These are phyloP conservation scores for Pterocles orientalis DNA, from an alignment of 2,113 vertebrate species.

Conservation along the genomic window DNA sequence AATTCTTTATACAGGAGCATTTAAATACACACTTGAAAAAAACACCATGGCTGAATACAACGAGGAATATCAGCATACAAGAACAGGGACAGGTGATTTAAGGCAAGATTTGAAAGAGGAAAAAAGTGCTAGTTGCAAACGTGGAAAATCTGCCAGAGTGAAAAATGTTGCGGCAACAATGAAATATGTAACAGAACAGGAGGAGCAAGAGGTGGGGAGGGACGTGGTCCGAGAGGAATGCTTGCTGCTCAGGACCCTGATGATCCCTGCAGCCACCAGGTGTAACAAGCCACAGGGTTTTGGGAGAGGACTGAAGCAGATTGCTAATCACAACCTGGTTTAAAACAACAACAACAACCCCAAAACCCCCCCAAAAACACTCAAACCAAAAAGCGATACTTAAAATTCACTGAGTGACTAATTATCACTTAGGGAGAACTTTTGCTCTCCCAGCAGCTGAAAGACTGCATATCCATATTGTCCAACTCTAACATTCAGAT, in stretches of 20 bases:
- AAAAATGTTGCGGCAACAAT: neutral
- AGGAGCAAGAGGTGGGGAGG: neutral
- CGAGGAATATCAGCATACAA: neutral
- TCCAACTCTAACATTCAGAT: neutral
- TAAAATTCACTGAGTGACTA: neutral
- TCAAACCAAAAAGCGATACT: neutral
- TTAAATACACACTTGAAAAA: neutral
- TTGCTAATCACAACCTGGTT: neutral
- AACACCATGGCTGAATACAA: neutral
- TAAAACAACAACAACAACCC: neutral
- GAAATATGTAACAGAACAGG: neutral
- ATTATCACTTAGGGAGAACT: neutral
- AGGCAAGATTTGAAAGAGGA: neutral
- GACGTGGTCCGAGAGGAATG: neutral
- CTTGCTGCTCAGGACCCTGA: neutral
- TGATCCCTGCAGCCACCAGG: neutral
- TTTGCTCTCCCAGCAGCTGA: neutral
- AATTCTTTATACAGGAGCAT: neutral
- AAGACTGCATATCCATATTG: neutral
- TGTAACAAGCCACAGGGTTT: neutral
- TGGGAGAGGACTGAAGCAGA: neutral
- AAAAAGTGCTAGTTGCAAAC: neutral
- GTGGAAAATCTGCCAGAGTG: neutral
- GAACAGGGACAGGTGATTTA: neutral
- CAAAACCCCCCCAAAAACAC: neutral